These are phyloP conservation scores for Leptopilina myrica DNA, from an alignment of 2,888 invertebrate genomes.

Conservation along the genomic window DNA sequence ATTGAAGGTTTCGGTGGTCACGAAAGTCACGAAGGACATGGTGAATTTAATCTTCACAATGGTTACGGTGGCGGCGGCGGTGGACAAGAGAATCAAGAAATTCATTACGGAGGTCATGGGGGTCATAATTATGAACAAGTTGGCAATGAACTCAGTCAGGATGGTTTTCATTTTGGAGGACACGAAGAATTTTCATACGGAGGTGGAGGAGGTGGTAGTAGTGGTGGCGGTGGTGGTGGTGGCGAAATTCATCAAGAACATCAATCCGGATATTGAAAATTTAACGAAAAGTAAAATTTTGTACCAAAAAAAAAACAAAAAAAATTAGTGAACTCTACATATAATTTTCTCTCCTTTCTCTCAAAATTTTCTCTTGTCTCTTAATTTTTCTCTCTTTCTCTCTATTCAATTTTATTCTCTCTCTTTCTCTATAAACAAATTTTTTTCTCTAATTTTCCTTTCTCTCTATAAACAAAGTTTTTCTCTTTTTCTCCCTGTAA, in stretches of 20 bases:
- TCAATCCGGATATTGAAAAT: background rate
- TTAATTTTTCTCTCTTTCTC: too few species aligned
- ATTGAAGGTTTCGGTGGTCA: slow-evolving; percentile 67
- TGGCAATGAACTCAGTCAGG: slow-evolving; percentile 1
- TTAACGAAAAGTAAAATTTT: background rate
- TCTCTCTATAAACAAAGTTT: too few species aligned
- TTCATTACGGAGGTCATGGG: slow-evolving; percentile 6
- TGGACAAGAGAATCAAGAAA: background rate
- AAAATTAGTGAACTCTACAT: too few species aligned
- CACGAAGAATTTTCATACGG: background rate
- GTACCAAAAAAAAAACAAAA: background rate
- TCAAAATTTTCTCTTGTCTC: too few species aligned
- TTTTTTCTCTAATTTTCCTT: too few species aligned
- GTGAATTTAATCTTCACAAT: slow-evolving; percentile 55
- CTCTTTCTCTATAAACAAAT: too few species aligned
- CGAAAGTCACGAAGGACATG: slow-evolving; percentile 54
- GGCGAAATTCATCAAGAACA: background rate
- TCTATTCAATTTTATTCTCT: too few species aligned
- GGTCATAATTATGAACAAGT: background rate
- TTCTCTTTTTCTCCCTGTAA: too few species aligned
- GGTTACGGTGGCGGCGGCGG: slow-evolving; percentile 50
- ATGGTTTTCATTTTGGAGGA: background rate
- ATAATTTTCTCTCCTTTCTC: too few species aligned
- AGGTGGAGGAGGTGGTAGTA: background rate
- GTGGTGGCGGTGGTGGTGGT: background rate